Evolutionary conservation across 2,113 vertebrate genomes (phyloP), one percentile per base, ranked within the genome.

Genomic region (Sminthopsis crassicaudata): DNA sequence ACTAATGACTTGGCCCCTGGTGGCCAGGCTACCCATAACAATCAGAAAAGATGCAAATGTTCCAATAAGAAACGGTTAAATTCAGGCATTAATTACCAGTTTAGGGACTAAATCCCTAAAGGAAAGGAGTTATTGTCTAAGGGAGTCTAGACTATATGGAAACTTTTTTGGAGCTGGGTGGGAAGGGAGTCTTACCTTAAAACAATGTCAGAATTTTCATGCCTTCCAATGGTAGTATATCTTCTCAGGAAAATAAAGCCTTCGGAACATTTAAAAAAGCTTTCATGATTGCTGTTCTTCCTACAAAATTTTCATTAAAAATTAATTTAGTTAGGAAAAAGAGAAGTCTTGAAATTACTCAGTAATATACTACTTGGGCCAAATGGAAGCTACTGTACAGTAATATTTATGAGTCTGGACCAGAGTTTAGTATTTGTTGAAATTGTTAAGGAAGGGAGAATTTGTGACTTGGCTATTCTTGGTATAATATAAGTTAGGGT

Each of bases 261-360:
- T 36, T 98, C 98, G 0, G 96, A 91, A 0, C 98, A 97, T 97
- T 98, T 0, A 99, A 98, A 60, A 98, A 99, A 19, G 99, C 98
- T 96, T 91, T 98, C 99, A 99, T 99, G 0, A 0, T 91, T 60
- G 84, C 0, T 12, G 46, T 53, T 91, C 84, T 46, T 4, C 91
- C 91, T 92, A 10, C 12, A 24, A 94, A 30, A 91, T 67, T 93
- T 23, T 0, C 25, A 1, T 91, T 1, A 36, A 91, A 53, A 91
- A 1, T 84, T 6, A 57, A 6, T 0, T 0, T 2, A 12, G 53
- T 97, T 92, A 96, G 91, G 11, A 91, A 67, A 90, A 67, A 67
- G 5, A 0, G 25, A 46, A 2, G 30, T 51, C 67, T 27, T 94
- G 19, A 53, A 55, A 84, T 90, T 19, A 27, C 3, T 53, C 42